Conservation (phyloP, 2,888 invertebrate species). For the Octonoba sinensis region DNA sequence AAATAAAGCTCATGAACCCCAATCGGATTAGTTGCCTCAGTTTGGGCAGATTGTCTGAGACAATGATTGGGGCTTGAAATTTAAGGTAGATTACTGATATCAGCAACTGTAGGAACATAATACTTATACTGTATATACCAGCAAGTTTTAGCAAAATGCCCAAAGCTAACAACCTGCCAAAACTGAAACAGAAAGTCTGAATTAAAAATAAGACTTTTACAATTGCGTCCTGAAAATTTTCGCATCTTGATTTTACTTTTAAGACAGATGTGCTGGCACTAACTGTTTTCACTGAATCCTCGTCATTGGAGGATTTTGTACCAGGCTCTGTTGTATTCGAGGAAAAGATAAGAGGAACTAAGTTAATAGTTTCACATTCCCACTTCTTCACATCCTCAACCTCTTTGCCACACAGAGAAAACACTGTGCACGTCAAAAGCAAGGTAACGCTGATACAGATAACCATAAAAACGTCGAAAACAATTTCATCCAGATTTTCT, state of each 20-base stretch:
- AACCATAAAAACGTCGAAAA: constrained; percentile 18
- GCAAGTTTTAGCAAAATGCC: constrained; percentile 53
- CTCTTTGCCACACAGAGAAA: constrained; percentile 24
- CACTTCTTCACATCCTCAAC: constrained; percentile 40
- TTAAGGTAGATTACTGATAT: constrained; percentile 53
- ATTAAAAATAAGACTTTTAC: constrained; percentile 21
- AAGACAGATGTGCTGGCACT: background rate
- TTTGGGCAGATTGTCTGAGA: constrained; percentile 48
- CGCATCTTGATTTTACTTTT: background rate
- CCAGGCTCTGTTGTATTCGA: background rate
- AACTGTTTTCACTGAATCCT: background rate
- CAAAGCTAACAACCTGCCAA: constrained; percentile 51
- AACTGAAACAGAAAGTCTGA: constrained; percentile 49
- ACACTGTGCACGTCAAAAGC: constrained; percentile 36
- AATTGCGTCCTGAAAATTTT: constrained; percentile 2
- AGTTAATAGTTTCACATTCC: constrained; percentile 43
- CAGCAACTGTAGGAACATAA: constrained; percentile 49
- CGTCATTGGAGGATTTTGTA: background rate
- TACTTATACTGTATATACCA: constrained; percentile 47
- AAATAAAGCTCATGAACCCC: constrained; percentile 52
- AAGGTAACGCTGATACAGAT: constrained; percentile 34
- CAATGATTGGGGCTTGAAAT: constrained; percentile 48
- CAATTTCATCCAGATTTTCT: constrained; percentile 30
- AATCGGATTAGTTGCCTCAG: constrained; percentile 44
- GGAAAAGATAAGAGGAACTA: constrained; percentile 47